These are phyloP conservation scores for Apteryx owenii DNA, from an alignment of 2,113 vertebrate species.

Conservation along the genomic window DNA sequence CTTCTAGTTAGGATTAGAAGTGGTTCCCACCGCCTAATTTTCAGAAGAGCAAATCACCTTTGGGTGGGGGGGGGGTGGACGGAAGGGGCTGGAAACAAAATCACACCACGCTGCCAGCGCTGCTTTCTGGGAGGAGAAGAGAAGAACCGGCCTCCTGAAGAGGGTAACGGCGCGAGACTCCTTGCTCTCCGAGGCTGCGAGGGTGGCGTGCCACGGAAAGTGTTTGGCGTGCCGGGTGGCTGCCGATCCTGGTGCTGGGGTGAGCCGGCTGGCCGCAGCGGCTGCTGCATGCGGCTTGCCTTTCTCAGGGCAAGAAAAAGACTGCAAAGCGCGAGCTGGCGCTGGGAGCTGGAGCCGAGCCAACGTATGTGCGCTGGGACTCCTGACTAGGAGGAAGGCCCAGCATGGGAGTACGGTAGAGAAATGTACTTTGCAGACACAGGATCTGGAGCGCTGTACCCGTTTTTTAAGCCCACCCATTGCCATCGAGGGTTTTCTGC, in stretches of 20 bases:
- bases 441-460: background rate
- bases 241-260: too few relatives aligned
- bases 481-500: background rate
- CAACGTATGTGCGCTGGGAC: background rate
- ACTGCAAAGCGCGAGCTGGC: background rate
- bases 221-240: too few relatives aligned
- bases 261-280: background rate
- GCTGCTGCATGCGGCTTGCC: background rate
- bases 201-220: too few relatives aligned
- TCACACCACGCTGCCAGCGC: background rate
- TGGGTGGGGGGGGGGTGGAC: background rate
- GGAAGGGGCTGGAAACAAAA: background rate
- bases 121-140: background rate
- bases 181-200: background rate
- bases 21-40: background rate
- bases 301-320: background rate
- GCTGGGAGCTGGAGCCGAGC: background rate
- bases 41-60: background rate
- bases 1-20: background rate
- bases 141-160: background rate
- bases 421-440: background rate
- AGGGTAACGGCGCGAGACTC: background rate
- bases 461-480: background rate
- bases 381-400: background rate
- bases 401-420: rapidly evolving